Evolutionary conservation across 2,888 invertebrate genomes (phyloP).

Genomic region (Tridacna gigas): DNA sequence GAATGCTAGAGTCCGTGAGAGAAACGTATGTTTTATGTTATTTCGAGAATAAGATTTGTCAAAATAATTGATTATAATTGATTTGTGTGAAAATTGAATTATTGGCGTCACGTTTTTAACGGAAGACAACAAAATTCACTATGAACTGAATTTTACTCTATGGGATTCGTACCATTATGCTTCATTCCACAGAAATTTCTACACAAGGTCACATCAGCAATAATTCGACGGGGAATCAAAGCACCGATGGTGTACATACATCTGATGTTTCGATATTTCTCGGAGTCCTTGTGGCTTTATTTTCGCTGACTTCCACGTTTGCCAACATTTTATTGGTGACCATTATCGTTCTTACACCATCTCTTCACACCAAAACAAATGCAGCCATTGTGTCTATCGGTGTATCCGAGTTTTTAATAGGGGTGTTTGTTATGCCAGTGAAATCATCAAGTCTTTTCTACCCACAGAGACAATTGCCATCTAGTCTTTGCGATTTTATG

Average conservation of each 20-base stretch:
- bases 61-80: too few species aligned
- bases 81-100: too few species aligned
- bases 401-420: conserved; percentile 66
- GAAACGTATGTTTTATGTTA: too few species aligned
- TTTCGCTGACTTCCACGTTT: conserved; percentile 51
- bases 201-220: background rate
- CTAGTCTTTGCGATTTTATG: conserved; percentile 49
- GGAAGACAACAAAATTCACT: too few species aligned
- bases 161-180: too few species aligned
- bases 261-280: conserved; percentile 34
- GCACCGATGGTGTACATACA: background rate
- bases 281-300: conserved; percentile 44
- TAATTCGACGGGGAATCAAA: too few species aligned
- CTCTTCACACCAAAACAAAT: conserved; percentile 74
- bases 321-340: conserved; percentile 62
- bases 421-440: conserved; percentile 67
- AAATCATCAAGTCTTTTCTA: conserved; percentile 51
- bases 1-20: too few species aligned
- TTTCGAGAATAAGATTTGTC: too few species aligned
- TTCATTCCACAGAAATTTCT: too few species aligned
- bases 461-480: conserved; percentile 46
- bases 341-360: conserved; percentile 63
- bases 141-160: too few species aligned
- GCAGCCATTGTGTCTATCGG: conserved; percentile 70
- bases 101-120: too few species aligned